phyloP scores from a whole-genome alignment of 2,113 vertebrate genomes.

The Arothron firmamentum region DNA sequence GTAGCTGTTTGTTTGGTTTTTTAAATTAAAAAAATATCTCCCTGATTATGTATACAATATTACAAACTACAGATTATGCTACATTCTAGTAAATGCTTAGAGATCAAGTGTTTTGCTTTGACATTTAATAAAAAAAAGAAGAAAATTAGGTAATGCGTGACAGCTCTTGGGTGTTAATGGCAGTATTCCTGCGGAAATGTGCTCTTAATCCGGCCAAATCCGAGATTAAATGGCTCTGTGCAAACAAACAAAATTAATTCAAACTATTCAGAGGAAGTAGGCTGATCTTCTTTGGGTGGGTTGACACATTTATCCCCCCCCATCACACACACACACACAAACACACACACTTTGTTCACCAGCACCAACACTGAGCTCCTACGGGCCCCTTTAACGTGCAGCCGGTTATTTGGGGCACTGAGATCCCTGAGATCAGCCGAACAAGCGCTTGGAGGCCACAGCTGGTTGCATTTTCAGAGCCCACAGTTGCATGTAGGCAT shows the following conservation, averaged over 20 bases:
- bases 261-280: not conserved
- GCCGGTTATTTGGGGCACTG: constrained; percentile 36
- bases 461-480: not conserved
- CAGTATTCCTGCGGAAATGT: not conserved
- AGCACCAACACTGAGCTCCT: constrained; percentile 20
- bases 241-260: not conserved
- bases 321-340: no score
- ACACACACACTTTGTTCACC: constrained; percentile 54
- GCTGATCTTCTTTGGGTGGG: not conserved
- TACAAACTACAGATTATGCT: no score
- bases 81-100: no score
- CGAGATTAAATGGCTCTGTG: not conserved
- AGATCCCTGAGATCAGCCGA: constrained; percentile 39
- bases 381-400: constrained; percentile 25
- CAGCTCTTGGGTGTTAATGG: not conserved
- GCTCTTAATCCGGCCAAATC: not conserved
- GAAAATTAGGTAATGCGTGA: not conserved
- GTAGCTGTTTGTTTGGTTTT: no score
- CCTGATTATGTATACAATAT: no score
- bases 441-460: not conserved
- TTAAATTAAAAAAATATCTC: no score
- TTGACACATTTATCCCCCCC: constrained; percentile 17
- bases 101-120: no score
- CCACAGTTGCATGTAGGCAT: constrained; percentile 14
- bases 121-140: no score